Percentiles rank a stretch among this genome's conserved stretches.
Evolutionary conservation across 2,888 invertebrate species (phyloP).

Genomic region (Patella caerulea): DNA sequence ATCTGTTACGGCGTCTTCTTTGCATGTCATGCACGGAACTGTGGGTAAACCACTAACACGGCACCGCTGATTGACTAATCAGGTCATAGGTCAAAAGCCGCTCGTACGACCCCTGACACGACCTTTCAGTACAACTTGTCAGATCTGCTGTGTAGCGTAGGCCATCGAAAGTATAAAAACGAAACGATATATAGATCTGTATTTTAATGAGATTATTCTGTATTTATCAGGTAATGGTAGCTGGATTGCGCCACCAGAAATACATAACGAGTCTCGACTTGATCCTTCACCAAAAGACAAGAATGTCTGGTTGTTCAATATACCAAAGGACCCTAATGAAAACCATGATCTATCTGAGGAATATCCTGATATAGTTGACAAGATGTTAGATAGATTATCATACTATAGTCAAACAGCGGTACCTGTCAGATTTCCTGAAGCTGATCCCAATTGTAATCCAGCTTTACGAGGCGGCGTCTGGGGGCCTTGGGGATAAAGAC

Average conservation of each 20-base stretch:
- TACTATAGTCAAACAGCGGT: constrained; percentile 63
- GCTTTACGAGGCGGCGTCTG: constrained; percentile 61
- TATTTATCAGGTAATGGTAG: constrained; percentile 14
- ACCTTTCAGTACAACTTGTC: too few relatives aligned
- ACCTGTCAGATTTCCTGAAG: constrained; percentile 57
- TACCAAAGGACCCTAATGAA: constrained; percentile 63
- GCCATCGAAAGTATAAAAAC: too few relatives aligned
- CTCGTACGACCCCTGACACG: too few relatives aligned
- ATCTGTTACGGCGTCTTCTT: too few relatives aligned
- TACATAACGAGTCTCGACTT: background rate
- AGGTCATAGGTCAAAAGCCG: too few relatives aligned
- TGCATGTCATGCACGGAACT: too few relatives aligned
- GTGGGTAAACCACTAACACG: too few relatives aligned
- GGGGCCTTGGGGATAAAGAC: constrained; percentile 63
- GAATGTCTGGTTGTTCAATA: constrained; percentile 68
- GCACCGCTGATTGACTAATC: too few relatives aligned
- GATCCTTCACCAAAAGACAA: constrained; percentile 29
- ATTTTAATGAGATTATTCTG: background rate
- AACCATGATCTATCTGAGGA: constrained; percentile 52
- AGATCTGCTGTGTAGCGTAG: too few relatives aligned
- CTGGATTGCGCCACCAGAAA: constrained; percentile 9
- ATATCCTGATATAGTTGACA: constrained; percentile 50
- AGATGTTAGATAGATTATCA: constrained; percentile 52
- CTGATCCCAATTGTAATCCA: constrained; percentile 60
- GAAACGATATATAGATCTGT: too few relatives aligned